Evolutionary conservation across 2,797 vertebrate genomes (phyloP).

Genomic region (Aphelocoma californica): DNA sequence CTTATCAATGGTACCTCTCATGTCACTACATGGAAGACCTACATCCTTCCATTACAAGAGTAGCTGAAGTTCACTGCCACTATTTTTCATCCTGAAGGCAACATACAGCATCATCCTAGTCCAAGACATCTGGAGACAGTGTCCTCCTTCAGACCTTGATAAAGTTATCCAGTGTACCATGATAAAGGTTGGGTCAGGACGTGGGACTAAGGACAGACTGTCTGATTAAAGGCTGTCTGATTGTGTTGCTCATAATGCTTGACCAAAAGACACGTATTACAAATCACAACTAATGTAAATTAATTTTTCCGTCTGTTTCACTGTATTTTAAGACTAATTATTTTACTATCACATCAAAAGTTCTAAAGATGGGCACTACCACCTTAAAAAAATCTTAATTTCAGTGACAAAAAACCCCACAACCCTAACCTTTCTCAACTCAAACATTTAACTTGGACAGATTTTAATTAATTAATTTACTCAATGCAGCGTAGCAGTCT

Average conservation of each 20-base stretch:
- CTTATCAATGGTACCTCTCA: neutral
- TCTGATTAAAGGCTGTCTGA: neutral
- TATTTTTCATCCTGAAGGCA: neutral
- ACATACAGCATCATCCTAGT: neutral
- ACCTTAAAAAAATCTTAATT: neutral
- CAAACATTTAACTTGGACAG: neutral
- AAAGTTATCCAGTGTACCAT: neutral
- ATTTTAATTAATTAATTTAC: neutral
- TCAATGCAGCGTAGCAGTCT: neutral
- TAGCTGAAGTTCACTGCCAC: neutral
- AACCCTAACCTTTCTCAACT: neutral
- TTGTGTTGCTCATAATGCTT: neutral
- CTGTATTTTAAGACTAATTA: neutral
- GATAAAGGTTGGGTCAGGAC: neutral
- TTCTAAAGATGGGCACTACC: neutral
- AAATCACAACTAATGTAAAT: neutral
- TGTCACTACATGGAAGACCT: neutral
- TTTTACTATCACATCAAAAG: neutral
- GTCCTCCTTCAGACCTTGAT: neutral
- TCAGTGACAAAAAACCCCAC: neutral
- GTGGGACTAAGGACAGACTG: neutral
- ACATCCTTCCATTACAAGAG: neutral
- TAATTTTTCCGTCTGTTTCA: neutral
- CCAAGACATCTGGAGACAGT: neutral
- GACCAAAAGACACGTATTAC: neutral